Percentiles rank a stretch among this genome's conserved stretches.
phyloP scores from a whole-genome alignment of 2,797 vertebrate genomes.

The Acipenser oxyrinchus region DNA sequence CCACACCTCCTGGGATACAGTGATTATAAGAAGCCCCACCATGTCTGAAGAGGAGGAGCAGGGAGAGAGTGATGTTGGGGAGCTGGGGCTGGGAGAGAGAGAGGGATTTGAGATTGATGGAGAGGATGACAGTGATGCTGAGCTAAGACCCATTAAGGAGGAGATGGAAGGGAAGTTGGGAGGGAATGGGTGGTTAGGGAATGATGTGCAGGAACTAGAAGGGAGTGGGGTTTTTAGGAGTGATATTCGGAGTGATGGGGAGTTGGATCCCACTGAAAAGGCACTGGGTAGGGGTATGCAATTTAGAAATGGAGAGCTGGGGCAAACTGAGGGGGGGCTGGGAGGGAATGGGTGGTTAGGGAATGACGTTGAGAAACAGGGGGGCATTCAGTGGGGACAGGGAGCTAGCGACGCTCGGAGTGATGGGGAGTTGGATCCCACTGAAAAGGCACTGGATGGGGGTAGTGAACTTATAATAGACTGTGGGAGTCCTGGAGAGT shows the following conservation, averaged over 20 bases:
- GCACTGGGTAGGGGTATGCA: too few species aligned
- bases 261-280: neutral
- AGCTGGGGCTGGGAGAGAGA: neutral
- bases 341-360: too few species aligned
- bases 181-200: too few species aligned
- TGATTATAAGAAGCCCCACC: constrained; percentile 34
- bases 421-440: too few species aligned
- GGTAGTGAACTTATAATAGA: too few species aligned
- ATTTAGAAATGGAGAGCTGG: too few species aligned
- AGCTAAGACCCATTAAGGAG: neutral
- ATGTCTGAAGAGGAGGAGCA: constrained; percentile 15
- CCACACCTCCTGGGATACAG: constrained; percentile 46
- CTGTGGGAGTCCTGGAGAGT: neutral
- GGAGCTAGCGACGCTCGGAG: too few species aligned
- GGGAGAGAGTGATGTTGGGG: neutral
- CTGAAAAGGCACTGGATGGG: too few species aligned
- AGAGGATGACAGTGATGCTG: neutral
- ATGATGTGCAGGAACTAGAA: neutral
- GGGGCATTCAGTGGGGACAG: neutral
- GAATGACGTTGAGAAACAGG: too few species aligned
- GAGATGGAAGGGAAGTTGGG: neutral
- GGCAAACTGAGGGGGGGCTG: too few species aligned
- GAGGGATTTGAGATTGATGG: too few species aligned
- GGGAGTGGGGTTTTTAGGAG: neutral
- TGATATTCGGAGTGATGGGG: neutral